Conservation (phyloP, 2,113 vertebrate genomes). For the Chaenogobius annularis region DNA sequence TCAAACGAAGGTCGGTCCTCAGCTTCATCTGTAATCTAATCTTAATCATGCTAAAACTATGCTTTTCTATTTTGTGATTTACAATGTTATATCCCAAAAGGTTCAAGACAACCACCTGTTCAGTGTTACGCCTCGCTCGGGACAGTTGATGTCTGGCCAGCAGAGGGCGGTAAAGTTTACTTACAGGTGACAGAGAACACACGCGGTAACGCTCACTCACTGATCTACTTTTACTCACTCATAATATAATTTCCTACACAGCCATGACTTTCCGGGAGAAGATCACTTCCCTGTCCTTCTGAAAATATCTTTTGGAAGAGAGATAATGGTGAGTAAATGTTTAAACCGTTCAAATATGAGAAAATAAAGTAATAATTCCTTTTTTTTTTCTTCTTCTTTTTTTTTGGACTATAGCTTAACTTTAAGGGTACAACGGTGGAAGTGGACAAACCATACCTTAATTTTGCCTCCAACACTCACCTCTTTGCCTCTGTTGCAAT, state of each 20-base stretch:
- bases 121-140: conserved; percentile 80
- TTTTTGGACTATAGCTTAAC: conserved; percentile 77
- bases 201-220: neutral
- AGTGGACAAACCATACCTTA: conserved; percentile 73
- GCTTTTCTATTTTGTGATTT: neutral
- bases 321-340: conserved; percentile 85
- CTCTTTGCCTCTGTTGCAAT: conserved; percentile 82
- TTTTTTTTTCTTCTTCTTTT: neutral
- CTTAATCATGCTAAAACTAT: neutral
- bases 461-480: conserved; percentile 81
- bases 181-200: conserved; percentile 80
- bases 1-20: conserved; percentile 80
- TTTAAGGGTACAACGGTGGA: conserved; percentile 84
- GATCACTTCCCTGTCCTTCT: conserved; percentile 85
- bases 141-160: conserved; percentile 82
- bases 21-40: neutral
- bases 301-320: conserved; percentile 88
- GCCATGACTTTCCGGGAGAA: conserved; percentile 83
- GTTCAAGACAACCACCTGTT: conserved; percentile 84
- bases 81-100: conserved; percentile 18
- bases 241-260: conserved; percentile 57
- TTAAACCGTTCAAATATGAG: too few species aligned
- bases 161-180: conserved; percentile 81
- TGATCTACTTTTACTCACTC: neutral
- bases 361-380: too few species aligned